Conservation (phyloP, 2,113 vertebrate genomes). For the Chloropsis hardwickii region DNA sequence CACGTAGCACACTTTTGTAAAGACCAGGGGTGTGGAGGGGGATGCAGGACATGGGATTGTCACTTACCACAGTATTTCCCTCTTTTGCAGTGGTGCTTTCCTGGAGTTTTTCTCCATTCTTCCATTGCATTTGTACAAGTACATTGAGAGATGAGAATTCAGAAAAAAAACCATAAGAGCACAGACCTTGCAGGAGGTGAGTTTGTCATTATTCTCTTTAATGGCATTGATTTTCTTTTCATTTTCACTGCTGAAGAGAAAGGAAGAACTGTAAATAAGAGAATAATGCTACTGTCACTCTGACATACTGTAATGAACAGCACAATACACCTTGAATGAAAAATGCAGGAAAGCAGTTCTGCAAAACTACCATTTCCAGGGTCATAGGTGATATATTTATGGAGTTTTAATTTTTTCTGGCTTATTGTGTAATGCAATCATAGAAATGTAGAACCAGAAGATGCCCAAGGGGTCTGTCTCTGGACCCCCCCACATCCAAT, state of each 20-base stretch:
- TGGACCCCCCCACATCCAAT: background rate
- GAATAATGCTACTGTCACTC: slow-evolving; percentile 62
- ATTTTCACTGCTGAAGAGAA: slow-evolving; percentile 57
- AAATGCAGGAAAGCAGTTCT: slow-evolving; percentile 15
- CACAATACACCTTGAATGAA: slow-evolving; percentile 36
- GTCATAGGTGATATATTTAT: slow-evolving; percentile 4
- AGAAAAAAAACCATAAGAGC: background rate
- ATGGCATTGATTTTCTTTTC: slow-evolving; percentile 69
- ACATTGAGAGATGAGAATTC: slow-evolving; percentile 11
- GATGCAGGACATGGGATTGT: background rate
- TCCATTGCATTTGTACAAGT: background rate
- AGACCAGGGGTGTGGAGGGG: background rate
- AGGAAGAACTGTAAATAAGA: slow-evolving; percentile 67
- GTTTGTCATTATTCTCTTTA: slow-evolving; percentile 65
- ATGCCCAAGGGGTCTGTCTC: background rate
- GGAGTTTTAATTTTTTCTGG: background rate
- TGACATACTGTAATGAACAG: slow-evolving; percentile 49
- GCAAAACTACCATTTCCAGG: background rate
- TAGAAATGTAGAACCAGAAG: background rate
- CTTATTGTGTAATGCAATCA: background rate
- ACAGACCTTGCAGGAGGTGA: slow-evolving; percentile 44
- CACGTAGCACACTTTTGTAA: background rate
- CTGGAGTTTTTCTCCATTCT: background rate
- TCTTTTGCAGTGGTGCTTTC: background rate
- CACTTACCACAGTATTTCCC: background rate